These are phyloP conservation scores for Stenoptilia bipunctidactyla DNA, from an alignment of 2,888 invertebrate species.

Conservation along the genomic window DNA sequence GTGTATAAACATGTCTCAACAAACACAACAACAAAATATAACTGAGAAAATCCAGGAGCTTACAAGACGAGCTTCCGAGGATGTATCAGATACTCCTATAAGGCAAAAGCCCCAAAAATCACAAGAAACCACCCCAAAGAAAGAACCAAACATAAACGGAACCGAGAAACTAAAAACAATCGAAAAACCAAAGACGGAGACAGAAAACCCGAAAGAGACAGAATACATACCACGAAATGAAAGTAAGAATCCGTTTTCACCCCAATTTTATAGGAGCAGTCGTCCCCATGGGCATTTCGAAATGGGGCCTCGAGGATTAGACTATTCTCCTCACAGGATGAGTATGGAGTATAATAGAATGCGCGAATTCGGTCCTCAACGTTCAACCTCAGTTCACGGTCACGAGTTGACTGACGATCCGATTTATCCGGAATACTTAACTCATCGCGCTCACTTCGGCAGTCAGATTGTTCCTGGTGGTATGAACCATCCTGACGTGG, in stretches of 20 bases:
- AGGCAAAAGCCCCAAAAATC: conserved; percentile 21
- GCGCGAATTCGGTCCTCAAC: conserved; percentile 53
- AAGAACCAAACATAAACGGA: conserved; percentile 35
- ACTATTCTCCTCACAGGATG: conserved; percentile 61
- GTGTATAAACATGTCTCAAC: conserved; percentile 48
- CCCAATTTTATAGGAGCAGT: conserved; percentile 44
- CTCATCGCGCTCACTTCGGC: conserved; percentile 47
- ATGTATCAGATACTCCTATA: conserved; percentile 35
- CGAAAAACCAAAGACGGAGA: conserved; percentile 10
- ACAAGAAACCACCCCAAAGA: conserved; percentile 31
- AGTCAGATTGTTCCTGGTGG: conserved; percentile 51
- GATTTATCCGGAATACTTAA: conserved; percentile 49
- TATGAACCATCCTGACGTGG: conserved; percentile 55
- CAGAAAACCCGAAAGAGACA: background rate
- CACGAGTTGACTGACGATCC: conserved; percentile 58
- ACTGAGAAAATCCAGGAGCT: conserved; percentile 59
- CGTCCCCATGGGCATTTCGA: conserved; percentile 59
- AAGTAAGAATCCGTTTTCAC: conserved; percentile 55
- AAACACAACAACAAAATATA: conserved; percentile 53
- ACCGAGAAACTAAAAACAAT: conserved; percentile 22
- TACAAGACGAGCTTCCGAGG: conserved; percentile 52
- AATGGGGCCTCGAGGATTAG: conserved; percentile 60
- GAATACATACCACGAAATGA: conserved; percentile 24
- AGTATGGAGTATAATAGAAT: conserved; percentile 49
- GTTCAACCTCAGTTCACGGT: conserved; percentile 60